A percentile compares a stretch with the other conserved stretches of the same genome.
These are phyloP conservation scores for Paratrypauchen microcephalus DNA, from an alignment of 2,797 vertebrate genomes.

Conservation along the genomic window DNA sequence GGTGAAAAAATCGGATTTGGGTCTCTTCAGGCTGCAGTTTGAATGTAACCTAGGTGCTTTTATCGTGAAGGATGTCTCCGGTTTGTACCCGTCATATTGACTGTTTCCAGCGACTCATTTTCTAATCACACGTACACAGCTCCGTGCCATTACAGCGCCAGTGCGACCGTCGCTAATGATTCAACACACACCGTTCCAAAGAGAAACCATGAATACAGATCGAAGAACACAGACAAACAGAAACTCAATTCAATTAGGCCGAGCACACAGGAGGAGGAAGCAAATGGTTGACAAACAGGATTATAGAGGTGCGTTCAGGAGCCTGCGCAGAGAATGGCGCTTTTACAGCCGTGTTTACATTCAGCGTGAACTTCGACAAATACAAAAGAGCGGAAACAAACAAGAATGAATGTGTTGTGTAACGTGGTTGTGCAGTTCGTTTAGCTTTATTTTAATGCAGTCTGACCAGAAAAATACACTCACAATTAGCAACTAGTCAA, in stretches of 20 bases:
- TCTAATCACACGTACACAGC: slow-evolving; percentile 1
- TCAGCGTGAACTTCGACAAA: not conserved
- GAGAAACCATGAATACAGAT: slow-evolving; percentile 10
- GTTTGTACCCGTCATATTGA: not conserved
- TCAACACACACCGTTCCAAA: not conserved
- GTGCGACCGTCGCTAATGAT: no score
- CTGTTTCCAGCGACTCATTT: not conserved
- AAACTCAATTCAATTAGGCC: slow-evolving; percentile 7
- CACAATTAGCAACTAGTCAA: no score
- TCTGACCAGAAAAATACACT: no score
- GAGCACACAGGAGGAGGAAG: slow-evolving; percentile 4
- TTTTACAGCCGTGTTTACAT: not conserved
- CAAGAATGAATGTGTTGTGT: no score
- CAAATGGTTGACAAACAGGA: slow-evolving; percentile 8
- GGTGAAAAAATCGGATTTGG: no score
- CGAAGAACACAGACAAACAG: not conserved
- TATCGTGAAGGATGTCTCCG: not conserved
- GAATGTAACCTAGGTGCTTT: not conserved
- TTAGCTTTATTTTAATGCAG: no score
- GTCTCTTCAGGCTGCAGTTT: no score
- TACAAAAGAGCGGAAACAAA: not conserved
- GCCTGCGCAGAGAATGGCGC: not conserved
- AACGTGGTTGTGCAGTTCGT: not conserved
- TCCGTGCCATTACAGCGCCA: not conserved
- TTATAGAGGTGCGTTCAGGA: slow-evolving; percentile 5